phyloP scores from a whole-genome alignment of 2,113 vertebrate species.

The Sinocyclocheilus maitianheensis region DNA sequence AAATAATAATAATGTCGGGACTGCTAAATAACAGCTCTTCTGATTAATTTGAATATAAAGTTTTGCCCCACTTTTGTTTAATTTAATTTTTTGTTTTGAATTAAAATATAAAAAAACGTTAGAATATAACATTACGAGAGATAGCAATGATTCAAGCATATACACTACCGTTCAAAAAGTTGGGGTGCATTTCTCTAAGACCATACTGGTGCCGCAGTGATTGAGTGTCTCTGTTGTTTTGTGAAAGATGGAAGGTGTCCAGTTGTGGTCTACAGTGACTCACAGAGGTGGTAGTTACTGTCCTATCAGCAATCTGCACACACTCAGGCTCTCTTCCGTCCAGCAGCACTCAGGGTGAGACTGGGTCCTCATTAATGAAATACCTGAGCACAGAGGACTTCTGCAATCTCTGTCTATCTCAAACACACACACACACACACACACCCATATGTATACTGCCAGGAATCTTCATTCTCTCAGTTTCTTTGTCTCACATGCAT shows the following conservation, averaged over 20 bases:
- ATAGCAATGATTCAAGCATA: too few species aligned
- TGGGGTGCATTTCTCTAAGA: too few species aligned
- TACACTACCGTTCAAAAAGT: too few species aligned
- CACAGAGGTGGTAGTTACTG: constrained; percentile 3
- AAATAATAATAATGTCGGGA: neutral
- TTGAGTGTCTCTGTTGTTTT: neutral
- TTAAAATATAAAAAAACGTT: too few species aligned
- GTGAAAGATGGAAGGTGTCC: too few species aligned
- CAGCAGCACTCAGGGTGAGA: neutral
- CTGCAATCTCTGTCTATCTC: neutral
- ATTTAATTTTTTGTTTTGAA: too few species aligned
- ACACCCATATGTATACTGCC: too few species aligned
- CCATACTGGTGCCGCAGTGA: neutral
- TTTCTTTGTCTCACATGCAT: neutral
- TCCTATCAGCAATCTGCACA: neutral
- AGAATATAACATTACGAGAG: too few species aligned
- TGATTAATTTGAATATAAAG: too few species aligned
- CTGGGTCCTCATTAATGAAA: constrained; percentile 1
- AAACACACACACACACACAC: neutral
- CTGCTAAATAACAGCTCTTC: neutral
- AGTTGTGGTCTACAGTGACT: neutral
- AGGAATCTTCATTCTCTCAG: neutral
- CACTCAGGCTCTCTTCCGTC: neutral
- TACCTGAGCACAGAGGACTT: neutral
- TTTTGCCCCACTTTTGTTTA: too few species aligned